phyloP scores from a whole-genome alignment of 2,888 invertebrate genomes.

The Tachystola acroxantha region DNA sequence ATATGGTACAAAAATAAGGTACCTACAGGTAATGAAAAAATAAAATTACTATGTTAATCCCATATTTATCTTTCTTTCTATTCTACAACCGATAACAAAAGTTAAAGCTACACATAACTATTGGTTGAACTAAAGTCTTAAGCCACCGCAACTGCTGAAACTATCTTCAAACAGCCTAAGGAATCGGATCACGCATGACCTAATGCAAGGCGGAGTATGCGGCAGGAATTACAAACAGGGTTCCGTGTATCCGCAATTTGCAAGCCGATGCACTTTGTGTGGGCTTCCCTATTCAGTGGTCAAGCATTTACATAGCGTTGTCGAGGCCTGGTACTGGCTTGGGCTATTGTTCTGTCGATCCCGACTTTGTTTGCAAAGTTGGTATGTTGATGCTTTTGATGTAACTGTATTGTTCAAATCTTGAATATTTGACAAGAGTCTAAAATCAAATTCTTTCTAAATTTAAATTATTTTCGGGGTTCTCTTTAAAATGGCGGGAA shows the following conservation, averaged over 20 bases:
- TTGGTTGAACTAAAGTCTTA: too few species aligned
- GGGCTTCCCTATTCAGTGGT: conserved; percentile 8
- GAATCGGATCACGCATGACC: conserved; percentile 6
- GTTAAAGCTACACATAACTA: too few species aligned
- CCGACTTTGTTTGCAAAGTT: neutral
- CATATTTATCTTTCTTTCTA: too few species aligned
- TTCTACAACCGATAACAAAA: too few species aligned
- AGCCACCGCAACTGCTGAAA: neutral
- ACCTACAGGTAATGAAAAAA: too few species aligned
- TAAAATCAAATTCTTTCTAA: too few species aligned
- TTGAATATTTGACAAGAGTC: too few species aligned
- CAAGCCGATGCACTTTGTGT: conserved; percentile 10
- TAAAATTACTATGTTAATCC: too few species aligned
- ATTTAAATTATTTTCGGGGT: too few species aligned
- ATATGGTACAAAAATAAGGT: too few species aligned
- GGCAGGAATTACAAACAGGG: conserved; percentile 11
- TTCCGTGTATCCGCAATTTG: conserved; percentile 10
- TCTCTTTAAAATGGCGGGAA: too few species aligned
- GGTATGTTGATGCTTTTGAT: too few species aligned
- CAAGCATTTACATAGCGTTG: conserved; percentile 11
- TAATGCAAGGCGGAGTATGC: conserved; percentile 11
- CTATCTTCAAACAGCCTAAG: neutral
- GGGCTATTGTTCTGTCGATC: conserved; percentile 2
- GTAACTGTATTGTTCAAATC: neutral
- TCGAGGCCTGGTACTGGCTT: neutral